Evolutionary conservation across 2,113 vertebrate genomes (phyloP).

Genomic region (Orthonyx spaldingii): DNA sequence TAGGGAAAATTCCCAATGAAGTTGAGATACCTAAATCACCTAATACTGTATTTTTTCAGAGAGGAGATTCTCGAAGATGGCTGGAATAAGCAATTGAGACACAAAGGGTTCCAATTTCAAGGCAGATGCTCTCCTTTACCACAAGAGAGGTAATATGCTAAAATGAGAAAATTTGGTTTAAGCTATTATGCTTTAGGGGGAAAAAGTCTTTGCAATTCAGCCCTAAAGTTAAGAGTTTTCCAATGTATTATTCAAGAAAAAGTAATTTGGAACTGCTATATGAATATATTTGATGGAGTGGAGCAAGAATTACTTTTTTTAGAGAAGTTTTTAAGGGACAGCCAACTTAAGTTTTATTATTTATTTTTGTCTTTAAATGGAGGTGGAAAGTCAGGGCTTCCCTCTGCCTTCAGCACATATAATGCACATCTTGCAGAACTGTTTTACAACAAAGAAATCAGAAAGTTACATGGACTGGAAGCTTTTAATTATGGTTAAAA

Average conservation of each 20-base stretch:
- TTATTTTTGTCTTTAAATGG: background rate
- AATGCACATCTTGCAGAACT: background rate
- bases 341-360: background rate
- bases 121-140: background rate
- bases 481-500: background rate
- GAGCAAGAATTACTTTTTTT: background rate
- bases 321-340: background rate
- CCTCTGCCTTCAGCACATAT: background rate
- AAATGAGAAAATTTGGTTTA: background rate
- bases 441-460: background rate
- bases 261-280: background rate
- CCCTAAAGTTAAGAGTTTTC: background rate
- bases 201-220: background rate
- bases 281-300: background rate
- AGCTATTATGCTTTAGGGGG: background rate
- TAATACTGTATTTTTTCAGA: background rate
- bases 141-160: background rate
- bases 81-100: background rate
- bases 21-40: background rate
- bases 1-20: background rate
- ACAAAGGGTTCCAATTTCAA: background rate
- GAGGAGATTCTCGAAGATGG: background rate
- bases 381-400: background rate
- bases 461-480: background rate
- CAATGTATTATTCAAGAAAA: background rate